Base-by-base conservation (phyloP, 2,888 invertebrate genomes). In the Aphidoletes aphidimyza region DNA sequence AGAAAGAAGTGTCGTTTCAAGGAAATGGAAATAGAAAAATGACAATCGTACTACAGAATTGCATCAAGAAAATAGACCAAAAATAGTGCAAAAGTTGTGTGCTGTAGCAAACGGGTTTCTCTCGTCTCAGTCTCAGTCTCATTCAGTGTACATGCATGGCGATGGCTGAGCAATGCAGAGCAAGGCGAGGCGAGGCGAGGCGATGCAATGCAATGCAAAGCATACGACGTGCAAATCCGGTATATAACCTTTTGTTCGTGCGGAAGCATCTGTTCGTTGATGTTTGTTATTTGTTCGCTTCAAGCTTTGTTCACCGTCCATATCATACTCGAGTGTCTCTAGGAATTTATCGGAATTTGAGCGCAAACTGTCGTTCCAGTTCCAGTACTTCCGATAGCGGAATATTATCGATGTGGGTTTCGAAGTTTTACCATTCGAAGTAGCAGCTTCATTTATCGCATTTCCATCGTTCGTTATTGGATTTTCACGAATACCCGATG, bases 341-440 rank as follows among this genome's bases (percentile, higher is more conserved):
- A 90, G 87, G 85, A 89, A 90, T 85, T 89, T 88, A 87, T 90
- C 90, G 8, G 89, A 89, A 86, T 90, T 90, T 19, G 90, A 90
- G 84, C 89, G 87, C 85, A 90, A 85, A 86, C 89, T 89, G 83
- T 89, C 90, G 85, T 90, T 89, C 90, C 90, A 90, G 84, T 89
- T 88, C 90, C 90, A 90, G 78, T 84, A 84, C 11, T 59, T 54
- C 22, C 84, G 36, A 36, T 47, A 83, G 47, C 83, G 59, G 59
- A 84, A 86, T 86, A 84, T 69, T 84, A 85, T 84, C 85, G 49
- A 69, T 11, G 84, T 83, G 34, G 37, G 81, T 83, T 83, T 69
- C 37, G 84, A 45, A 37, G 69, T 37, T 19, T 22, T 36, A 9
- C 11, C 30, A 45, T 69, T 39, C 45, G 85, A 30, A 0, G 83